Base-by-base conservation (phyloP, 2,888 invertebrate species). In the Aspidiotus rigidus region DNA sequence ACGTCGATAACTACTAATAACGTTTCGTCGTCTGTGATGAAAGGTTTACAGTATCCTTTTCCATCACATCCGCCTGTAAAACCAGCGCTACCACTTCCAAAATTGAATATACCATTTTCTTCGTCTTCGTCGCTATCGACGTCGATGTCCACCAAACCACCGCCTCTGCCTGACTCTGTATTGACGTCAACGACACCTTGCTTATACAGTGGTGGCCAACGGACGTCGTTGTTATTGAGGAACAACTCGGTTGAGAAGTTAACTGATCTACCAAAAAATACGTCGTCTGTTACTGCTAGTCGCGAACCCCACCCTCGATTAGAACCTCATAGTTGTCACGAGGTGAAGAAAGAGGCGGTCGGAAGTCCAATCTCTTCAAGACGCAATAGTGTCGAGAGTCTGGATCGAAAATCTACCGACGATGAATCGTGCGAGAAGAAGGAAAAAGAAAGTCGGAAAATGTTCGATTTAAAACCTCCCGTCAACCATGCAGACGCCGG, bases 1-100 rank as follows among this genome's bases (percentile, higher is more conserved):
- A 69, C 72, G 41, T 28, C 59, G 15, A 17, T 60, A n/a, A 60
- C 53, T 13, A 53, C 59, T 13, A 67, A 60, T 15, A 66, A 57
- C 28, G 66, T 56, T 67, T 69, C 39, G 72, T 72, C 44, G 11
- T 42, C 59, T 7, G 67, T 67, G 10, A 67, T 67, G 16, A 72
- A 73, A 71, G 81, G 85, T 73, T 80, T 86, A 73, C 89, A 87
- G 78, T 89, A 87, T 80, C 89, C 88, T 62, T 89, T 88, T 80
- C 88, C 88, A 73, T 86, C 85, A 77, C 89, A 88, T 79, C 88
- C 87, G 75, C 87, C 88, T 70, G 78, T 57, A 15, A 17, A 13
- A 11, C 54, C 54, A 13, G 41, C 39, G 5, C 41, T 55, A 16
- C 10, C 57, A 1, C 15, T 55, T 13, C 16, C 67, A 9, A 67